Percentiles rank a stretch among this genome's conserved stretches.
Conservation (phyloP, 2,113 vertebrate genomes). For the Cichladusa arquata region DNA sequence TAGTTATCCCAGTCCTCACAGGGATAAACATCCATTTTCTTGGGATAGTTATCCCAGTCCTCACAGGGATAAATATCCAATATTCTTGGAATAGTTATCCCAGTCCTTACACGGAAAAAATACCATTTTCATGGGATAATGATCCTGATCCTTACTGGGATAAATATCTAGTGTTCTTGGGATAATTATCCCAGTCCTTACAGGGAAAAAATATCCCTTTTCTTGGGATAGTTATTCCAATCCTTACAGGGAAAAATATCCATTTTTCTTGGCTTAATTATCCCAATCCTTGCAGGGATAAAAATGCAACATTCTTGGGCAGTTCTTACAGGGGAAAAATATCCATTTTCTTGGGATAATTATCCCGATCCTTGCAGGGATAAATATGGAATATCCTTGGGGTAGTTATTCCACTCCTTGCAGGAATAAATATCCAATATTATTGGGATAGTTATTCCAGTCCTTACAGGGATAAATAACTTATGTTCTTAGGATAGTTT, state of each 20-base stretch:
- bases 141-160: fast-evolving
- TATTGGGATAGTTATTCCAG: not conserved
- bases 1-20: too few species aligned
- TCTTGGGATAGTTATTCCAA: not conserved
- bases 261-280: not conserved
- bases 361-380: too few species aligned
- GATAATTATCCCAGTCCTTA: fast-evolving
- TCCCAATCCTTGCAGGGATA: too few species aligned
- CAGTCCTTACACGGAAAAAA: fast-evolving
- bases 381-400: too few species aligned
- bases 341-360: not conserved
- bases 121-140: not conserved
- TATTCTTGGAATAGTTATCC: not conserved
- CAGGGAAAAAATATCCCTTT: fast-evolving
- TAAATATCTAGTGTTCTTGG: not conserved
- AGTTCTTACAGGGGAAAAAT: not conserved
- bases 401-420: too few species aligned
- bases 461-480: too few species aligned
- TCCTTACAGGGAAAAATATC: not conserved
- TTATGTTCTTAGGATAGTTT: too few species aligned
- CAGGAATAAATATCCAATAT: not conserved
- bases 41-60: too few species aligned
- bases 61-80: not conserved
- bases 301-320: not conserved
- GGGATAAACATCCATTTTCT: too few species aligned